Evolutionary conservation across 2,113 vertebrate genomes (phyloP), one percentile per base, ranked within the genome.

Genomic region (Cariama cristata): DNA sequence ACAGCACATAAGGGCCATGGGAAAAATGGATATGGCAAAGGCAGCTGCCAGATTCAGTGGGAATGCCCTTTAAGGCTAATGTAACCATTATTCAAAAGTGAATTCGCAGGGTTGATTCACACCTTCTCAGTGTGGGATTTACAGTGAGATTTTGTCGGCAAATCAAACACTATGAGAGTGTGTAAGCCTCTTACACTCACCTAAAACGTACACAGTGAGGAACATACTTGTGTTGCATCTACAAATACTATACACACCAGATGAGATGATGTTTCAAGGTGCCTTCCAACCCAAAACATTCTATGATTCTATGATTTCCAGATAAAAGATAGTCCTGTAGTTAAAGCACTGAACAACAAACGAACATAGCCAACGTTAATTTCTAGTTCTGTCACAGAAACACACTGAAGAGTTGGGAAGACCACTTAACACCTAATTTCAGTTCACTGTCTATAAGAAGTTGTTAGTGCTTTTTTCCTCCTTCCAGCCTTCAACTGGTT

Each of bases 401-500:
- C 5, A 44, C 12, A 45, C 3, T 44, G 12, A 79, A 64, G 14
- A 87, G 27, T 1, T 60, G 11, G 26, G 13, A 73, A 74, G 81
- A 33, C 4, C 8, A 69, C 35, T 64, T 64, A 49, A 56, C 5
- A 47, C 2, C 28, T 56, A 15, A 69, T 84, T 62, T 88, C 27
- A 55, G 30, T 50, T 64, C 38, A 60, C 14, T 33, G 47, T 24
- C 56, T 63, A 1, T 8, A 56, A 64, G 52, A 59, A 86, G 35
- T 6, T 38, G 15, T 24, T 56, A 7, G 2, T 13, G 21, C 1
- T 4, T 13, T 47, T 53, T 44, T 33, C 38, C 38, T 14, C 13
- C 49, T 85, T 50, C 15, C 55, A 81, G 55, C 3, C 10, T 81
- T 81, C 0, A 0, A 44, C 11, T 58, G 11, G 8, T 74, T 74